Percentiles rank a stretch among this genome's conserved stretches.
phyloP scores from a whole-genome alignment of 2,113 vertebrate genomes.

The Dicentrarchus labrax region DNA sequence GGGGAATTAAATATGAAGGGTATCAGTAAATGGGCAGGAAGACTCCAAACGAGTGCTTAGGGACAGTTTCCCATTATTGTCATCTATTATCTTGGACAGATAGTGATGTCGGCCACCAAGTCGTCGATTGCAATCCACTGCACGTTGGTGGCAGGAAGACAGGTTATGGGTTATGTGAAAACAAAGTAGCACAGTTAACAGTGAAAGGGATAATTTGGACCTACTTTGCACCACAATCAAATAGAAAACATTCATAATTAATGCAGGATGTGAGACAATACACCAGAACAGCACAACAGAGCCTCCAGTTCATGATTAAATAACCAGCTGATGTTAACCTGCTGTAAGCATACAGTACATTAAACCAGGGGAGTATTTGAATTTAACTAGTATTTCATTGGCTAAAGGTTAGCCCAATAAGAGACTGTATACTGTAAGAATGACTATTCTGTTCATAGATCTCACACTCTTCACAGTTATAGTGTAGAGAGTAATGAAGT shows the following conservation, averaged over 20 bases:
- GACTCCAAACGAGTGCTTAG: conserved; percentile 82
- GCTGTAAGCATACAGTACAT: conserved; percentile 18
- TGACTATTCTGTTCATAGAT: no score
- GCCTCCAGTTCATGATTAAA: conserved; percentile 49
- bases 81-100: conserved; percentile 81
- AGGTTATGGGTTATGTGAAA: conserved; percentile 73
- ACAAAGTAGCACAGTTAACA: conserved; percentile 64
- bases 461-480: no score
- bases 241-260: conserved; percentile 60
- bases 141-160: conserved; percentile 53
- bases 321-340: conserved; percentile 40
- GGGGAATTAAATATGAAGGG: conserved; percentile 83
- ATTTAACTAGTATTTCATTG: no score
- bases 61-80: conserved; percentile 85
- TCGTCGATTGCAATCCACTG: conserved; percentile 72
- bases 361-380: not conserved
- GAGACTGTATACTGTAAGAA: no score
- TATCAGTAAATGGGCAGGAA: conserved; percentile 83
- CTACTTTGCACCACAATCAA: conserved; percentile 54
- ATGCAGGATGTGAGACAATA: conserved; percentile 49
- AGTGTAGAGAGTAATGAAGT: no score
- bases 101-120: conserved; percentile 68
- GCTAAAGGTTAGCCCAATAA: no score
- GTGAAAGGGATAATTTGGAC: conserved; percentile 51
- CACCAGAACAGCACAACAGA: conserved; percentile 36